Percentiles rank a stretch among this genome's conserved stretches.
phyloP scores from a whole-genome alignment of 92 coral and sea anemone species.

The Siderastrea siderea region DNA sequence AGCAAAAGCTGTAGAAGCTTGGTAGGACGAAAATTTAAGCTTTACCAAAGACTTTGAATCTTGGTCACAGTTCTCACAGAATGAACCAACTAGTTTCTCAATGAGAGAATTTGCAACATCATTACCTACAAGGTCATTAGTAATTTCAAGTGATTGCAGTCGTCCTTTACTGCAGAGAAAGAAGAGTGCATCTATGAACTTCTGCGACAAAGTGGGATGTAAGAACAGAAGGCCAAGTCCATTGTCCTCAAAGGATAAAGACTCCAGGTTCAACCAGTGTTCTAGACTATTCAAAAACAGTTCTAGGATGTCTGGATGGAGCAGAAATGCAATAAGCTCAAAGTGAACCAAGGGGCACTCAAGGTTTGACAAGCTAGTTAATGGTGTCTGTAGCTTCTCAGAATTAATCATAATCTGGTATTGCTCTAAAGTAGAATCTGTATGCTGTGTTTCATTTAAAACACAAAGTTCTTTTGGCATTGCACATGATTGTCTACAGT shows the following conservation, averaged over 20 bases:
- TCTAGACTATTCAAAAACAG: background rate
- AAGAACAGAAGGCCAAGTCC: slow-evolving; percentile 2
- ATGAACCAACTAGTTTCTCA: slow-evolving; percentile 15
- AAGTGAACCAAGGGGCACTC: slow-evolving; percentile 28
- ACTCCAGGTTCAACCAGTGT: slow-evolving; percentile 17
- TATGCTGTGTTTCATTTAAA: background rate
- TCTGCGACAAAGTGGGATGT: background rate
- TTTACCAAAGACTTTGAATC: slow-evolving; percentile 8
- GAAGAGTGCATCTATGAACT: slow-evolving; percentile 15
- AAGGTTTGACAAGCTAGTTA: background rate
- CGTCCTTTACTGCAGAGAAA: slow-evolving; percentile 20
- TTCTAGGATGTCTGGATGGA: slow-evolving; percentile 5
- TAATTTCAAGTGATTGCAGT: slow-evolving; percentile 10
- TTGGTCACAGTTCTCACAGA: slow-evolving; percentile 8
- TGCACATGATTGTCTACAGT: background rate
- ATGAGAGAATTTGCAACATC: slow-evolving; percentile 3
- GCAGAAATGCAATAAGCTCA: slow-evolving; percentile 18
- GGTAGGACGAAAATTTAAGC: slow-evolving; percentile 22
- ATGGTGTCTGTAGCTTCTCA: background rate
- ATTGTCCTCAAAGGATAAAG: slow-evolving; percentile 28
- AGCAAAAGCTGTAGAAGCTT: slow-evolving; percentile 1
- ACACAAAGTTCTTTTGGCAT: background rate
- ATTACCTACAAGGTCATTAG: slow-evolving; percentile 3
- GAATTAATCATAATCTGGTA: background rate
- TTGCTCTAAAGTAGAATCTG: background rate